A percentile compares a stretch with the other conserved stretches of the same genome.
These are phyloP conservation scores for Leptinotarsa texana DNA, from an alignment of 1,140 invertebrate species.

Conservation along the genomic window DNA sequence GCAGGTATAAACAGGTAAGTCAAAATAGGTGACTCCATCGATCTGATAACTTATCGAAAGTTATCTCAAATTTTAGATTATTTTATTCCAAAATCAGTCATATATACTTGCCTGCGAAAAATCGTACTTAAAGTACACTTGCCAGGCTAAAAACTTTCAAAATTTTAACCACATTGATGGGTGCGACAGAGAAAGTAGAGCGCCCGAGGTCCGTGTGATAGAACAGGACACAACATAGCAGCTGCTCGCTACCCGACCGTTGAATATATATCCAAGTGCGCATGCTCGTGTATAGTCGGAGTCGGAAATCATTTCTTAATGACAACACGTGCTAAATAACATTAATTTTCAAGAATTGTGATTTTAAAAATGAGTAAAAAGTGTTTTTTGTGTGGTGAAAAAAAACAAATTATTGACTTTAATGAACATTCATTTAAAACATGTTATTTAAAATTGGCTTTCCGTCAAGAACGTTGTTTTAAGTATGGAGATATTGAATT, in stretches of 20 bases:
- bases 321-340: conserved; percentile 7
- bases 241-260: conserved; percentile 13
- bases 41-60: too few relatives aligned
- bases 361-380: neutral
- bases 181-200: conserved; percentile 4
- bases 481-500: conserved; percentile 1
- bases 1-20: too few relatives aligned
- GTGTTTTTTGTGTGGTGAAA: conserved; percentile 4
- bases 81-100: too few relatives aligned
- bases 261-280: neutral
- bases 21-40: too few relatives aligned
- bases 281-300: neutral
- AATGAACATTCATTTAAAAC: conserved; percentile 15
- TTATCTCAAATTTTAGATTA: too few relatives aligned
- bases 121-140: too few relatives aligned
- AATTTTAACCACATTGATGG: conserved; percentile 7
- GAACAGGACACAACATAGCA: conserved; percentile 11
- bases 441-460: neutral
- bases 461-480: neutral
- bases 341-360: neutral
- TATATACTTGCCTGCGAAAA: too few relatives aligned
- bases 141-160: too few relatives aligned
- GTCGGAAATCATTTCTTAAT: conserved; percentile 2
- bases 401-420: conserved; percentile 17
- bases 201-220: conserved; percentile 1